Conservation (phyloP, 2,797 vertebrate genomes). For the Acipenser ruthenus region DNA sequence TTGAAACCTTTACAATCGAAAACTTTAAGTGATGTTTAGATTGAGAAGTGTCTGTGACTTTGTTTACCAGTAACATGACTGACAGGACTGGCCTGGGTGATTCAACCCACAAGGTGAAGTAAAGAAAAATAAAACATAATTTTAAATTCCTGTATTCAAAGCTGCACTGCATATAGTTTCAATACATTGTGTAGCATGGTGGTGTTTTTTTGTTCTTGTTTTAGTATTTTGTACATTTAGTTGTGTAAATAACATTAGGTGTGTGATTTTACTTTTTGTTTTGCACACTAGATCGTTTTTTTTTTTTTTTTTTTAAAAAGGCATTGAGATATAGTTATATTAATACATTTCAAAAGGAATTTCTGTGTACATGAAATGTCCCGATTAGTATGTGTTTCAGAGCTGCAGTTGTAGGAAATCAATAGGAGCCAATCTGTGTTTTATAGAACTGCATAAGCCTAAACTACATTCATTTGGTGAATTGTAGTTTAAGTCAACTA, state of each 20-base stretch:
- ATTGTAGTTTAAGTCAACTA: too few species aligned
- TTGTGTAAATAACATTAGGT: background rate
- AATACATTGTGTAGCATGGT: background rate
- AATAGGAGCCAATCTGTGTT: background rate
- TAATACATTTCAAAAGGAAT: background rate
- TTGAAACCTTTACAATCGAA: too few species aligned
- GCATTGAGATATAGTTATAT: background rate
- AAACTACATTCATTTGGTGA: too few species aligned
- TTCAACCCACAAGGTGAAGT: conserved; percentile 21
- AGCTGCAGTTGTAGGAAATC: too few species aligned
- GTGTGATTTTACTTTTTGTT: background rate
- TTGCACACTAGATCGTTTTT: background rate
- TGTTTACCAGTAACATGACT: conserved; percentile 22
- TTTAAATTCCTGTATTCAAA: conserved; percentile 11
- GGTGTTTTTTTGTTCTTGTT: conserved; percentile 9
- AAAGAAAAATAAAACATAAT: conserved; percentile 10
- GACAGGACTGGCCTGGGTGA: conserved; percentile 10
- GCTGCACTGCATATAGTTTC: conserved; percentile 13
- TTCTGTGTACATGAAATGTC: background rate
- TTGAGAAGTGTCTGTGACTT: too few species aligned
- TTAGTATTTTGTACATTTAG: conserved; percentile 17
- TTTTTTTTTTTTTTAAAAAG: background rate
- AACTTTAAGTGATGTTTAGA: background rate
- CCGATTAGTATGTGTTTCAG: background rate
- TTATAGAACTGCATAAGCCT: too few species aligned